phyloP scores from a whole-genome alignment of 2,113 vertebrate species.

The Nymphicus hollandicus region DNA sequence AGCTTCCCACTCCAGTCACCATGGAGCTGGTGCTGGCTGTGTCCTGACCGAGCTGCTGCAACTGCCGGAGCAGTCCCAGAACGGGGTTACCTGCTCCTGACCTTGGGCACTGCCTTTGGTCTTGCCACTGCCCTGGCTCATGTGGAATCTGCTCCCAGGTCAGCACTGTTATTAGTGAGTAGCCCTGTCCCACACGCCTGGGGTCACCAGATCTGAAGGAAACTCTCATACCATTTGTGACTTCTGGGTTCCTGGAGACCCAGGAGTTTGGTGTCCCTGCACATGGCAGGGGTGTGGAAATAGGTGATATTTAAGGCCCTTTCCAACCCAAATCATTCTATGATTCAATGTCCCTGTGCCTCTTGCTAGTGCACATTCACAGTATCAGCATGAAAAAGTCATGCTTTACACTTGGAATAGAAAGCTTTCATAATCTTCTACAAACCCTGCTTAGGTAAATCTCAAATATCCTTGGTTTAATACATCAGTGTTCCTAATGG shows the following conservation, averaged over 20 bases:
- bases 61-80: not conserved
- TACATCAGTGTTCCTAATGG: not conserved
- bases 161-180: not conserved
- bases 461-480: not conserved
- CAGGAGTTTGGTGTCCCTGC: no score
- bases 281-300: no score
- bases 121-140: not conserved
- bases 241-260: not conserved
- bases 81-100: rapidly evolving
- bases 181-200: not conserved
- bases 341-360: not conserved
- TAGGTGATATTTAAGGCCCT: no score
- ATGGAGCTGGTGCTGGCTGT: not conserved
- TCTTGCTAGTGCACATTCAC: no score
- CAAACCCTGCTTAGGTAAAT: not conserved
- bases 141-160: not conserved
- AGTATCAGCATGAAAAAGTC: not conserved
- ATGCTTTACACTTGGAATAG: not conserved
- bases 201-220: not conserved
- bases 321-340: no score
- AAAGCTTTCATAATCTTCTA: no score
- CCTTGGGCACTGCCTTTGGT: no score
- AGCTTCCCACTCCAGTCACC: rapidly evolving
- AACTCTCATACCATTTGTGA: rapidly evolving
- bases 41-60: not conserved